phyloP scores from a whole-genome alignment of 1,140 invertebrate genomes.

The Penaeus vannamei region DNA sequence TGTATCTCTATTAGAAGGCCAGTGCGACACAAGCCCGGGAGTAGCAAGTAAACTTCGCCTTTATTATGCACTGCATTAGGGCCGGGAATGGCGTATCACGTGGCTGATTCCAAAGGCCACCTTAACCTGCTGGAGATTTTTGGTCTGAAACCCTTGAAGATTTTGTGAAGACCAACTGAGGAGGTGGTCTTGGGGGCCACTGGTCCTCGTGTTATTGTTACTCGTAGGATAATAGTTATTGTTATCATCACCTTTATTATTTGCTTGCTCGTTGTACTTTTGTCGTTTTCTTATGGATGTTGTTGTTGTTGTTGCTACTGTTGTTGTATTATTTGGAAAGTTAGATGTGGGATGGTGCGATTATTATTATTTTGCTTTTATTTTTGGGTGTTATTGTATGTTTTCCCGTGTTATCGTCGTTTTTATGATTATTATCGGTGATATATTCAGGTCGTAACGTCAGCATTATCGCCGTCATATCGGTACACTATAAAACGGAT shows the following conservation, averaged over 20 bases:
- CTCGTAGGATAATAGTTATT: too few species aligned
- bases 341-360: too few species aligned
- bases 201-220: too few species aligned
- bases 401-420: too few species aligned
- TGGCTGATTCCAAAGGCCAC: constrained; percentile 57
- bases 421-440: too few species aligned
- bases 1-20: constrained; percentile 34
- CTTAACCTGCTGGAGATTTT: constrained; percentile 65
- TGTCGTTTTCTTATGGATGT: background rate
- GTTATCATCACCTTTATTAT: too few species aligned
- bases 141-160: constrained; percentile 39
- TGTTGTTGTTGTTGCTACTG: background rate
- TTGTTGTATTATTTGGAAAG: background rate
- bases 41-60: constrained; percentile 37
- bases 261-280: too few species aligned
- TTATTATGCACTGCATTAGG: constrained; percentile 25
- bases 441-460: too few species aligned
- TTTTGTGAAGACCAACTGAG: constrained; percentile 47
- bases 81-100: constrained; percentile 37
- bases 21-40: constrained; percentile 6
- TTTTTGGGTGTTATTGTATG: too few species aligned
- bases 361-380: too few species aligned
- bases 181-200: background rate
- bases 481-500: too few species aligned
- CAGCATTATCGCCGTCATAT: too few species aligned